Conservation (phyloP, 2,797 vertebrate species). For the Manis pentadactyla region DNA sequence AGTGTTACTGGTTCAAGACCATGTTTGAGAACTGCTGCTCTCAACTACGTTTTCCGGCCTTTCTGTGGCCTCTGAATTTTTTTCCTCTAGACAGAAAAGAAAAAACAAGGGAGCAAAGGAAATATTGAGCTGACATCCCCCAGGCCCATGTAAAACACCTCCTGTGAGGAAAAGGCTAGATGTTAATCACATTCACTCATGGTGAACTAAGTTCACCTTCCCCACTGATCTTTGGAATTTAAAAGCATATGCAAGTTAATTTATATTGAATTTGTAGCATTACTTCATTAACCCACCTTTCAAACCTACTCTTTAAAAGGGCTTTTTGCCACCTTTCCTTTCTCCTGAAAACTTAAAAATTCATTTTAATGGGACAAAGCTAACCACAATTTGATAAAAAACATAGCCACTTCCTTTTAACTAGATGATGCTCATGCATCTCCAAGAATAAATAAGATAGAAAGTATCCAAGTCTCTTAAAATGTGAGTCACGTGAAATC, state of each 20-base stretch:
- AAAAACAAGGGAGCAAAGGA: background rate
- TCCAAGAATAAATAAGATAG: slow-evolving; percentile 23
- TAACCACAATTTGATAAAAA: slow-evolving; percentile 18
- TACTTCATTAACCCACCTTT: background rate
- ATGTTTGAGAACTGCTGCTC: background rate
- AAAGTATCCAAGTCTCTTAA: slow-evolving; percentile 26
- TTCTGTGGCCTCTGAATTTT: background rate
- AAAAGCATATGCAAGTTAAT: slow-evolving; percentile 17
- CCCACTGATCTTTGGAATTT: background rate
- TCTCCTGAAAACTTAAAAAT: slow-evolving; percentile 32
- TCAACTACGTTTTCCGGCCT: background rate
- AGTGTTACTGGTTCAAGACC: background rate
- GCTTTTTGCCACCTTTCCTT: background rate
- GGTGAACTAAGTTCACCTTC: background rate
- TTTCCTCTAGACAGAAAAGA: background rate
- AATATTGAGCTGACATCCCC: background rate
- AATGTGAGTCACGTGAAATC: background rate
- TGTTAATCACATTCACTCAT: background rate
- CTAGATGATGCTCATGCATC: background rate
- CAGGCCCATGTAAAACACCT: background rate
- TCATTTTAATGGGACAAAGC: slow-evolving; percentile 46
- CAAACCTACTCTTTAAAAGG: slow-evolving; percentile 29
- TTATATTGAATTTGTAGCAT: slow-evolving; percentile 2
- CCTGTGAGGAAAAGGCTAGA: background rate
- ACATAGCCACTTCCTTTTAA: slow-evolving; percentile 6